A percentile compares a stretch with the other conserved stretches of the same genome.
Conservation (phyloP, 2,113 vertebrate genomes). For the Python bivittatus region DNA sequence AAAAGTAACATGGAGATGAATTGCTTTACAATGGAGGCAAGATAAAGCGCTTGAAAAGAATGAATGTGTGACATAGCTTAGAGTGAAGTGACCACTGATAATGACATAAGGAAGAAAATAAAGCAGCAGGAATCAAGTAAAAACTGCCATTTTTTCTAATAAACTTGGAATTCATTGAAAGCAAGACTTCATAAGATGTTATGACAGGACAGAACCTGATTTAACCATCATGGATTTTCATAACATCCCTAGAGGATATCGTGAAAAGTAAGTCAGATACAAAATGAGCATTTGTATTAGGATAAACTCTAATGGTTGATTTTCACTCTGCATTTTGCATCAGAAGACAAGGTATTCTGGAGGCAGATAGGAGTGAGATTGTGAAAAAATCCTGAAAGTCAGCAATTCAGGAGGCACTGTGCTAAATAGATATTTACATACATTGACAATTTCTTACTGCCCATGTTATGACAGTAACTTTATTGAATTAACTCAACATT, state of each 20-base stretch:
- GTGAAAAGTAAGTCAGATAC: neutral
- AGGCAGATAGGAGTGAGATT: neutral
- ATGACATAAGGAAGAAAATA: neutral
- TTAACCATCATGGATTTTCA: neutral
- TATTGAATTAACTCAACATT: neutral
- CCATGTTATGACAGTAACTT: neutral
- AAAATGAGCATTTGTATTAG: neutral
- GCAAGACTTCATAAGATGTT: neutral
- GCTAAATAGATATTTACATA: neutral
- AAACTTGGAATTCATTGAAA: neutral
- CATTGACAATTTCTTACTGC: neutral
- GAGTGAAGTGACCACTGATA: conserved; percentile 16
- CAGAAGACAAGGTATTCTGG: neutral
- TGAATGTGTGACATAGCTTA: conserved; percentile 9
- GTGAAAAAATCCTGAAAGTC: neutral
- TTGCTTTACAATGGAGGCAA: conserved; percentile 21
- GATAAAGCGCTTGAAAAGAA: conserved; percentile 29
- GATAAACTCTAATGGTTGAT: neutral
- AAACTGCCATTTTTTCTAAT: neutral
- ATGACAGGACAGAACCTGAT: neutral
- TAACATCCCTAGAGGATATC: neutral
- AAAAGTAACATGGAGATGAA: conserved; percentile 11
- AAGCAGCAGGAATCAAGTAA: neutral
- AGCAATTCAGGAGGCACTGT: neutral
- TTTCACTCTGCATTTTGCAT: neutral